Conservation (phyloP, 1,140 invertebrate genomes). For the Bombyx mori region ASM3026992v2 NC_085109.1:1849501-1850000, state of each 20-base stretch:
- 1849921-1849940: slow-evolving; percentile 19
- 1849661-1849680: neutral
- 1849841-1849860: no score
- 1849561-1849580: no score
- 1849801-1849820: no score
- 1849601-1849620: slow-evolving; percentile 6
- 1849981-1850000: slow-evolving; percentile 49
- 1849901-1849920: slow-evolving; percentile 36
- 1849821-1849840: no score
- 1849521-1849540: no score
- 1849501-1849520: no score
- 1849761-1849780: slow-evolving; percentile 18
- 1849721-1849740: neutral
- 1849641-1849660: no score
- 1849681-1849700: neutral
- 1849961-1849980: slow-evolving; percentile 28
- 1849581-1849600: no score
- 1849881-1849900: slow-evolving; percentile 32
- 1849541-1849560: no score
- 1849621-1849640: neutral
- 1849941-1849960: slow-evolving; percentile 48
- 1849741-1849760: slow-evolving; percentile 26
- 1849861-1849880: slow-evolving; percentile 45
- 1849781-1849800: no score
- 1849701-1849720: neutral